These are phyloP conservation scores for Coracopsis vasa DNA, from an alignment of 2,113 vertebrate genomes.

Conservation along the genomic window DNA sequence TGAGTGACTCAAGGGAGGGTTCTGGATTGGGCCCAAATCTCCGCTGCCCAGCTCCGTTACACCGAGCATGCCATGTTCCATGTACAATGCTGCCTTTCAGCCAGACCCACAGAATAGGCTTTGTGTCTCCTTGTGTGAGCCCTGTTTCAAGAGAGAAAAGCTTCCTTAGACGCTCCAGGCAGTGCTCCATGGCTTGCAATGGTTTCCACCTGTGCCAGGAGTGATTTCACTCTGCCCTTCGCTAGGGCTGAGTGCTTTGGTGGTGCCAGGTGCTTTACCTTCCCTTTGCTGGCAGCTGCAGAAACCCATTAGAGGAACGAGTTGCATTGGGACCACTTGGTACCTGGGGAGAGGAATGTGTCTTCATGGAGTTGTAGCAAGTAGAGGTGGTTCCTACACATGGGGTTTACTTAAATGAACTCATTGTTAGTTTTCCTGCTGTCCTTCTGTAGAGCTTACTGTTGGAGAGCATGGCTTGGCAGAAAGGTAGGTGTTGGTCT, in stretches of 20 bases:
- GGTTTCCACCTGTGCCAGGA: conserved; percentile 32
- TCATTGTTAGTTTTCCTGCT: not conserved
- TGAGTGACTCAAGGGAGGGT: not conserved
- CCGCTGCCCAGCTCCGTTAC: fast-evolving
- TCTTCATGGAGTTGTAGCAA: not conserved
- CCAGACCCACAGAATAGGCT: conserved; percentile 18
- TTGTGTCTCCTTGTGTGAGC: conserved; percentile 34
- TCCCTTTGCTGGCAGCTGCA: not conserved
- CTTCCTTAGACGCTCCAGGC: conserved; percentile 29
- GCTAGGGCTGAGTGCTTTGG: not conserved
- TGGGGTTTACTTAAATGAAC: not conserved
- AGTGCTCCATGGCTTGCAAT: not conserved
- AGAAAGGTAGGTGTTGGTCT: not conserved
- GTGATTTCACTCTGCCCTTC: conserved; percentile 11
- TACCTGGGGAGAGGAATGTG: not conserved
- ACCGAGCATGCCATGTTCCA: not conserved
- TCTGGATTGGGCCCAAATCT: not conserved
- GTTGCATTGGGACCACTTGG: not conserved
- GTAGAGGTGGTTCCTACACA: not conserved
- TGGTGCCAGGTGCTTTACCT: not conserved
- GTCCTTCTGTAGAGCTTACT: not conserved
- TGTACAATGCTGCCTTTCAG: conserved; percentile 49
- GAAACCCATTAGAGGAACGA: not conserved
- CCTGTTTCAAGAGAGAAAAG: not conserved
- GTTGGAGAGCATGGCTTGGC: not conserved